Evolutionary conservation across 2,888 invertebrate species (phyloP).

Genomic region (Sylvicola cinctus): DNA sequence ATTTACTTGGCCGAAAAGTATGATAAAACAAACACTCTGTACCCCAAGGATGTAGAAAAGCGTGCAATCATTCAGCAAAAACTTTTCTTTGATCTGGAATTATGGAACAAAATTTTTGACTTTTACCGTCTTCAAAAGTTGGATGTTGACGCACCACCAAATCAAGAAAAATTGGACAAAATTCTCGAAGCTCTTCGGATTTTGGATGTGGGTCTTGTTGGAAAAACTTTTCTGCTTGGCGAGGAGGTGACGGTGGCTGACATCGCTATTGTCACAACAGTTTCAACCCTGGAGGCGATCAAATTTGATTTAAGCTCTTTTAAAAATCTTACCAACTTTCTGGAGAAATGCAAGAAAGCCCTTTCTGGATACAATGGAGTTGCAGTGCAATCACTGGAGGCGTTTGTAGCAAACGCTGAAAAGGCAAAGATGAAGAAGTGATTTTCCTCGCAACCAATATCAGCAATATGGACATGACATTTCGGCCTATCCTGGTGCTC

Average conservation of each 20-base stretch:
- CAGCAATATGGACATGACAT: no score
- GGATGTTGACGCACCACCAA: constrained; percentile 35
- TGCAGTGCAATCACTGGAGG: no score
- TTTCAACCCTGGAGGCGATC: constrained; percentile 47
- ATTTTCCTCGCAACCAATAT: no score
- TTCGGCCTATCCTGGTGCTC: no score
- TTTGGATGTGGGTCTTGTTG: constrained; percentile 42
- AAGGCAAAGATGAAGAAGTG: no score
- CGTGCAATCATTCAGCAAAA: constrained; percentile 59
- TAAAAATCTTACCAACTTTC: constrained; percentile 45
- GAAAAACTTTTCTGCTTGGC: constrained; percentile 43
- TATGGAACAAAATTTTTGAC: constrained; percentile 46
- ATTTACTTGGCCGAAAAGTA: constrained; percentile 62
- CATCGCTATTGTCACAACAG: constrained; percentile 40
- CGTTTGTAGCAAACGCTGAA: no score
- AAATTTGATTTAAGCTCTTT: constrained; percentile 45
- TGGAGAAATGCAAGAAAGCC: constrained; percentile 34
- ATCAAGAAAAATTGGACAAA: constrained; percentile 44
- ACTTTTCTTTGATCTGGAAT: constrained; percentile 57
- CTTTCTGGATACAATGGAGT: no score
- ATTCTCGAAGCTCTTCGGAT: constrained; percentile 37
- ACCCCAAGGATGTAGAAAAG: constrained; percentile 55
- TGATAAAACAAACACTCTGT: constrained; percentile 50
- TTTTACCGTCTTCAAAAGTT: constrained; percentile 47
- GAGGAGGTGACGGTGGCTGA: constrained; percentile 50